phyloP scores from a whole-genome alignment of 2,797 vertebrate genomes.

The Sebastes diaconus region DNA sequence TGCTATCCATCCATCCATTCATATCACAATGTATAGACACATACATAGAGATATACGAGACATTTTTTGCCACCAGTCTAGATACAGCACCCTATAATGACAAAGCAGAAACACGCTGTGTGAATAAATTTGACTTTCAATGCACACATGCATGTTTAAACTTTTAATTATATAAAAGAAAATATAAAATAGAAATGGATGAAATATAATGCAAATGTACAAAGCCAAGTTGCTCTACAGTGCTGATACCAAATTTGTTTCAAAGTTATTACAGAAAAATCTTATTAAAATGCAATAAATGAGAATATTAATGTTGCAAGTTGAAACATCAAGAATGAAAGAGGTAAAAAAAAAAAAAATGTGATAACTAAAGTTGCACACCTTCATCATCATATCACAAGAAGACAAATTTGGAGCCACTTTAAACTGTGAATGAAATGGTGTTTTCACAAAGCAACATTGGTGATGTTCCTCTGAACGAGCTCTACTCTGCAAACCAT shows the following conservation, averaged over 20 bases:
- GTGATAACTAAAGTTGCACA: background rate
- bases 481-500: background rate
- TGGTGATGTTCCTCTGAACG: background rate
- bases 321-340: background rate
- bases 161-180: background rate
- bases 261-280: background rate
- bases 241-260: background rate
- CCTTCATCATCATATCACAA: background rate
- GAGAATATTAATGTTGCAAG: background rate
- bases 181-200: background rate
- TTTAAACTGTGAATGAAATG: background rate
- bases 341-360: background rate
- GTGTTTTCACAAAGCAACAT: background rate
- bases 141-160: background rate
- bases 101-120: background rate
- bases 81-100: no score
- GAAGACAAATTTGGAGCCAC: background rate
- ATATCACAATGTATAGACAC: background rate
- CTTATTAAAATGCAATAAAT: background rate
- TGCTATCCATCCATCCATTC: background rate
- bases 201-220: constrained; percentile 9
- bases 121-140: background rate
- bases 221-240: background rate
- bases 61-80: background rate
- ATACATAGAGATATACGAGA: background rate